These are phyloP conservation scores for Eriosoma lanigerum DNA, from an alignment of 1,140 invertebrate species.

Conservation along the genomic window DNA sequence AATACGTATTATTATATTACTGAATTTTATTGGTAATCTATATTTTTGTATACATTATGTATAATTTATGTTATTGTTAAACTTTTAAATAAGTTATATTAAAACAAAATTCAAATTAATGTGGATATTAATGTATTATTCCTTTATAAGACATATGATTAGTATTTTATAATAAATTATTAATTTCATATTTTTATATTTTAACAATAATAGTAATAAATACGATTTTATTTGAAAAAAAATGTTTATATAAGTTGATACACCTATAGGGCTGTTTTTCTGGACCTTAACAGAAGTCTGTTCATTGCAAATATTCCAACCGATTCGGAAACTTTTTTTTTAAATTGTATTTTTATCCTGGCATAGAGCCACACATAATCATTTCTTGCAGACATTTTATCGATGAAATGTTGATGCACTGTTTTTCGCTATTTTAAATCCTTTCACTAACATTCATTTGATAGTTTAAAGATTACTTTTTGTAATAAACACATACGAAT, in stretches of 20 bases:
- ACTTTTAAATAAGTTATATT: too few relatives aligned
- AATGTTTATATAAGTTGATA: neutral
- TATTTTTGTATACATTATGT: too few relatives aligned
- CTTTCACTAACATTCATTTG: neutral
- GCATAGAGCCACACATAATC: conserved; percentile 29
- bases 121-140: too few relatives aligned
- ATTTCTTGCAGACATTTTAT: conserved; percentile 41
- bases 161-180: too few relatives aligned
- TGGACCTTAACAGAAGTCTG: neutral
- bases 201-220: neutral
- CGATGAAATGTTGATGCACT: conserved; percentile 42
- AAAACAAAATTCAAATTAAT: too few relatives aligned
- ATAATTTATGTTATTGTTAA: too few relatives aligned
- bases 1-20: too few relatives aligned
- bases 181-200: neutral
- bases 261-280: neutral
- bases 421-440: neutral
- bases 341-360: conserved; percentile 41
- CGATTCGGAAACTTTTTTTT: conserved; percentile 22
- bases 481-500: neutral
- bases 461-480: neutral
- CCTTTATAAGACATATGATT: too few relatives aligned
- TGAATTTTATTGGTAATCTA: too few relatives aligned
- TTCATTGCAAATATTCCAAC: conserved; percentile 26
- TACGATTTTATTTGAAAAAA: neutral